A percentile compares a stretch with the other conserved stretches of the same genome.
Conservation (phyloP, 2,113 vertebrate species). For the Campylorhamphus procurvoides region DNA sequence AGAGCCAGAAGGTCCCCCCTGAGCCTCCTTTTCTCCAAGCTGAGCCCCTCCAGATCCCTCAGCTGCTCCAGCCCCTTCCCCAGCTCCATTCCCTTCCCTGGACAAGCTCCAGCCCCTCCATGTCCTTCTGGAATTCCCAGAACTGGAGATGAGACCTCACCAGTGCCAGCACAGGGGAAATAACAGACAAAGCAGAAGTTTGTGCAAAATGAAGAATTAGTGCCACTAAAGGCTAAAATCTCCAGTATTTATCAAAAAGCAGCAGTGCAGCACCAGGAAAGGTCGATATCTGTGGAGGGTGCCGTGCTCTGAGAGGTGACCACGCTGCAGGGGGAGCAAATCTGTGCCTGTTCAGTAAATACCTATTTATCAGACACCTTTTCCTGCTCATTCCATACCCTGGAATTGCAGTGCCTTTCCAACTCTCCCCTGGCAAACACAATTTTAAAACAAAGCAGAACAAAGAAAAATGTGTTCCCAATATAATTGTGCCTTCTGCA, state of each 20-base stretch:
- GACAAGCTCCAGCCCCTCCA: background rate
- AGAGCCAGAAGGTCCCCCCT: background rate
- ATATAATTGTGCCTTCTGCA: conserved; percentile 72
- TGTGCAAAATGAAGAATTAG: background rate
- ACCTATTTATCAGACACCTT: background rate
- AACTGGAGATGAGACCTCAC: accelerated
- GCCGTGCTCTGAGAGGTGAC: background rate
- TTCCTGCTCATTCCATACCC: background rate
- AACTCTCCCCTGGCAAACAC: conserved; percentile 21
- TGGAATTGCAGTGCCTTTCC: background rate
- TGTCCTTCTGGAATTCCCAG: background rate
- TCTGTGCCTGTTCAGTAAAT: background rate
- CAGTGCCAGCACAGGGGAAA: background rate
- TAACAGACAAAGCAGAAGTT: background rate
- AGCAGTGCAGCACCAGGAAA: background rate
- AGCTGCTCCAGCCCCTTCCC: background rate
- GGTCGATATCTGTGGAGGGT: background rate
- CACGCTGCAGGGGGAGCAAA: background rate
- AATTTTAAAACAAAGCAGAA: conserved; percentile 58
- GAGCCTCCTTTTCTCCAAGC: background rate
- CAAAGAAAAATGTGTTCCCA: conserved; percentile 63
- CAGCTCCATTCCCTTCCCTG: background rate
- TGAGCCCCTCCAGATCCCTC: background rate
- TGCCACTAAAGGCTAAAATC: background rate
- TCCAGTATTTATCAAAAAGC: conserved; percentile 20